phyloP scores from a whole-genome alignment of 2,113 vertebrate species.

The Plecturocebus donacophilus region DNA sequence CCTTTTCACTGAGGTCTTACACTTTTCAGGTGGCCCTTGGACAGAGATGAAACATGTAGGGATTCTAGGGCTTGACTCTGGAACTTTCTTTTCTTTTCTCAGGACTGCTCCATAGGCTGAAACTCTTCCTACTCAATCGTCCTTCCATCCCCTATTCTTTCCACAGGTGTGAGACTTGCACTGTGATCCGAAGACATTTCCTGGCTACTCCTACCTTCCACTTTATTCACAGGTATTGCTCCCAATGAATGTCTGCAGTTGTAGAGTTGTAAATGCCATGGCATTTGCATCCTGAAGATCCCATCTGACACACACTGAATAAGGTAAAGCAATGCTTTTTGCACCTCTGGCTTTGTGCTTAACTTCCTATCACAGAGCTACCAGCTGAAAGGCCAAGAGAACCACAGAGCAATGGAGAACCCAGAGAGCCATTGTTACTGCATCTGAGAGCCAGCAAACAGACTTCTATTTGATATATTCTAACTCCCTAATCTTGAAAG shows the following conservation, averaged over 20 bases:
- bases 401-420: neutral
- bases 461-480: neutral
- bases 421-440: neutral
- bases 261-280: neutral
- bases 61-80: neutral
- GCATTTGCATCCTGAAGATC: neutral
- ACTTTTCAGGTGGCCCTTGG: neutral
- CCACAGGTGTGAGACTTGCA: neutral
- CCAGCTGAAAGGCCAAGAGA: neutral
- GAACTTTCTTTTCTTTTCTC: neutral
- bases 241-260: neutral
- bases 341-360: neutral
- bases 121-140: neutral
- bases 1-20: neutral
- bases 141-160: neutral
- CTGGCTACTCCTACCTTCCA: neutral
- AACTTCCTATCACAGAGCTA: neutral
- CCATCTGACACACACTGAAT: neutral
- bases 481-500: neutral
- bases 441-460: neutral
- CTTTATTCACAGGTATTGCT: neutral
- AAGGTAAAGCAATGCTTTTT: neutral
- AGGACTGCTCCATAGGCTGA: neutral
- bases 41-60: neutral
- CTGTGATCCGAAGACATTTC: neutral